Conservation (phyloP, 35 echinoderm and acorn worm species). For the Eucidaris tribuloides region DNA sequence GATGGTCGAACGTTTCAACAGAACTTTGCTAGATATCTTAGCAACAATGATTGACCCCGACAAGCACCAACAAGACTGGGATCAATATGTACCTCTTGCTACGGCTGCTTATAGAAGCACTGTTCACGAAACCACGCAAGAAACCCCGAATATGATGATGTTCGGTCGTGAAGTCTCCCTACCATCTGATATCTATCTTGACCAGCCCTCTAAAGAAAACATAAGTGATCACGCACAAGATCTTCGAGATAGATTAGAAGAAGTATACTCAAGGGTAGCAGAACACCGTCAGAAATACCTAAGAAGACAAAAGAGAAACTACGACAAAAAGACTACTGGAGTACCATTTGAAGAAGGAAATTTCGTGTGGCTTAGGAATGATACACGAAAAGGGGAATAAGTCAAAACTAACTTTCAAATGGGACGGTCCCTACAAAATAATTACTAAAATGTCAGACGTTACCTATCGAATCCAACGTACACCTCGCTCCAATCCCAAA, state of each 20-base stretch:
- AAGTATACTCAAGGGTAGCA: neutral
- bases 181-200: constrained; percentile 40
- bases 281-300: neutral
- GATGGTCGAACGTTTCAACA: constrained; percentile 49
- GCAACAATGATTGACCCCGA: constrained; percentile 25
- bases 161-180: constrained; percentile 29
- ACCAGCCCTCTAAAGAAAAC: neutral
- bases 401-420: constrained; percentile 1
- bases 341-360: neutral
- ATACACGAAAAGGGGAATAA: neutral
- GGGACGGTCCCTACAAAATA: constrained; percentile 39
- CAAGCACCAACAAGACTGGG: constrained; percentile 39
- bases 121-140: constrained; percentile 39
- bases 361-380: constrained; percentile 32
- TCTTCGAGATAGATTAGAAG: neutral
- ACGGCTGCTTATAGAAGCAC: constrained; percentile 12
- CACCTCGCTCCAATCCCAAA: neutral
- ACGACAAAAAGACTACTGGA: constrained; percentile 1
- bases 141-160: constrained; percentile 59
- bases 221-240: constrained; percentile 5
- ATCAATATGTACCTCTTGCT: constrained; percentile 3
- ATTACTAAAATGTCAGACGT: constrained; percentile 31
- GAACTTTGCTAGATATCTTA: constrained; percentile 35
- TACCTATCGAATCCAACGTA: constrained; percentile 15
- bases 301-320: constrained; percentile 28